Evolutionary conservation across 2,888 invertebrate species (phyloP), one percentile per base, ranked within the genome.

Genomic region (Drosophila neotestacea): DNA sequence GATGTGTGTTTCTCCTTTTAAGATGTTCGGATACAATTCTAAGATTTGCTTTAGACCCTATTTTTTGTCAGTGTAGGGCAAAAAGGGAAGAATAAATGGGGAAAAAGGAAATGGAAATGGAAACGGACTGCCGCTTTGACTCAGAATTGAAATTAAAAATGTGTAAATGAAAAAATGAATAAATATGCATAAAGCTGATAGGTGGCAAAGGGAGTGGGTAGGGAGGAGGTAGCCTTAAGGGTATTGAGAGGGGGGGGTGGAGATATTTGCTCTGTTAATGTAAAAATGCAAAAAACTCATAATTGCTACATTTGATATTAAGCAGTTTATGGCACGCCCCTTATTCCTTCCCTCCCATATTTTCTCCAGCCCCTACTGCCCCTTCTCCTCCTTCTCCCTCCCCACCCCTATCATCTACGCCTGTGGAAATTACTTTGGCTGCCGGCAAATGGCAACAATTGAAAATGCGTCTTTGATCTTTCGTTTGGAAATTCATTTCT

Each of bases 361-460:
- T 22, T 39, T 6, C 13, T 7, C 13, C 6, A 2, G 0, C 10
- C 22, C 22, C 10, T 11, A 7, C 2, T 4, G 4, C n/a, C 27
- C 22, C 13, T 6, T 1, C 6, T 4, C 41, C 16, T 16, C 7
- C 32, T 9, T 4, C 34, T 22, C 41, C 36, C 27, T 6, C 44
- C 6, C 44, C 28, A n/a, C 6, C 44, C 32, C 13, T 4, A 7
- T 13, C 10, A 16, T 13, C 10, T 5, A 28, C 36, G 34, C 44
- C 58, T 38, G 11, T 32, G 68, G 11, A 52, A 74, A 72, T 73
- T 73, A 50, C 52, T 70, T 67, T 72, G 68, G 48, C 76, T 79
- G 73, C 80, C 81, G 86, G 89, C 85, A 85, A 89, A 85, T 85
- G 88, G 80, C 88, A 89, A 88, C 89, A 89, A 88, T 88, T 88